Evolutionary conservation across 30 jellyfish, hydroid and myxozoan genomes (phyloP).

Genomic region (Aurelia aurita): DNA sequence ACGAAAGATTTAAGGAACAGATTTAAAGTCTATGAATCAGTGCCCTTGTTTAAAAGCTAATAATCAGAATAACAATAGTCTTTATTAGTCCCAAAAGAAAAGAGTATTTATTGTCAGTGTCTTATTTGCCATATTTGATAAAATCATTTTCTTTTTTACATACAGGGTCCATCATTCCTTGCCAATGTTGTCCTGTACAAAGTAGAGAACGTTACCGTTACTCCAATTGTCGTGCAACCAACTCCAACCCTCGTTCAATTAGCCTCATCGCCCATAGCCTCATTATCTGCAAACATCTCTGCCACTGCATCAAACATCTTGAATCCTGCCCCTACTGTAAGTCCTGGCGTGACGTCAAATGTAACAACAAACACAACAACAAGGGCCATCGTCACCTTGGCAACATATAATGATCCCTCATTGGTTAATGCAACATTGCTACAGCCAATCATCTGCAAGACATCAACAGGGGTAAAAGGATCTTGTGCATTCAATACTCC

Average conservation of each 20-base stretch:
- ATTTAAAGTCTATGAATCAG: no score
- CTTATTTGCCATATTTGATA: no score
- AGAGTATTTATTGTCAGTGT: no score
- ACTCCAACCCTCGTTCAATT: background rate
- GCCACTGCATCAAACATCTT: conserved; percentile 10
- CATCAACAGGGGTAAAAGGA: conserved; percentile 70
- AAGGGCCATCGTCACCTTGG: conserved; percentile 5
- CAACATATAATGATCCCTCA: conserved; percentile 53
- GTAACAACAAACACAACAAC: conserved; percentile 28
- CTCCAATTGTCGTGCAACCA: conserved; percentile 39
- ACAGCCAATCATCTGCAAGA: conserved; percentile 75
- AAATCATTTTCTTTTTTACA: no score
- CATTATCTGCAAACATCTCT: background rate
- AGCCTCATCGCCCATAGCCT: background rate
- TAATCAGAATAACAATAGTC: no score
- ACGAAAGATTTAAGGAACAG: no score
- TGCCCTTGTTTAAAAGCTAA: no score
- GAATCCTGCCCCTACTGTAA: conserved; percentile 12
- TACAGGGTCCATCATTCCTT: conserved; percentile 75
- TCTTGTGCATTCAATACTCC: conserved; percentile 72
- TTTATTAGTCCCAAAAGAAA: no score
- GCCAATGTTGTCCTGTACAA: conserved; percentile 24
- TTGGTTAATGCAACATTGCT: conserved; percentile 59
- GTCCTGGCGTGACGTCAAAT: conserved; percentile 28
- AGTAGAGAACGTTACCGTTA: conserved; percentile 29